Evolutionary conservation across 2,888 invertebrate genomes (phyloP), one percentile per base, ranked within the genome.

Genomic region (Seira sanloemensis): DNA sequence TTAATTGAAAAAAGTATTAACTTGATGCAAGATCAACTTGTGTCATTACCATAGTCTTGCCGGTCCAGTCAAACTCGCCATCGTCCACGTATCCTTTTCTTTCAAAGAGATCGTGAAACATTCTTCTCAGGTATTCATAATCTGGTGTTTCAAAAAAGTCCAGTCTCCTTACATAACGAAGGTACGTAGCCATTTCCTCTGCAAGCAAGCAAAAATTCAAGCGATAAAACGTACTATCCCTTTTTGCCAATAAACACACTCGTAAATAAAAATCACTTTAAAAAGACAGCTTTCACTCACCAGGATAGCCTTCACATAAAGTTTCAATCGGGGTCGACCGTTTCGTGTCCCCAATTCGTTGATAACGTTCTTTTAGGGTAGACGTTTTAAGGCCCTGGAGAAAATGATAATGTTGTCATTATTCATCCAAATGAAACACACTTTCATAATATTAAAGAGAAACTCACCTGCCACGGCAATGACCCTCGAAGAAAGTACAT

Each of bases 131-230:
- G 93, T 98, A 98, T 92, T 99, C 98, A 93, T 99, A 99, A 93
- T 99, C 99, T 84, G 99, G 99, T 90, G 98, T 97, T 94, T 99
- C 99, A 93, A 99, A 99, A 94, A 99, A 99, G 93, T 99, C 99
- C 92, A 99, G 93, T 91, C 98, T 95, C 82, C 94, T 94, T 86
- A 99, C 99, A 93, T 99, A 99, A 91, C 98, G 95, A 90, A 99
- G 94, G 93, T 99, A 99, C 91, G 97, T 97, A 88, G 98, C 97
- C 94, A 99, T 95, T 93, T 99, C 99, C 92, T 99, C 99, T 91
- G 96, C 94, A 93, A 81, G 90, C 83, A 72, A 83, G n/a, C n/a
- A n/a, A n/a, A 62, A 37, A 65, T 37, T 37, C 4, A 37, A 37
- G 37, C 12, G n/a, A n/a, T n/a, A n/a, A n/a, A n/a, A n/a, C n/a